Evolutionary conservation across 2,888 invertebrate genomes (phyloP).

Genomic region (Euplexia lucipara): DNA sequence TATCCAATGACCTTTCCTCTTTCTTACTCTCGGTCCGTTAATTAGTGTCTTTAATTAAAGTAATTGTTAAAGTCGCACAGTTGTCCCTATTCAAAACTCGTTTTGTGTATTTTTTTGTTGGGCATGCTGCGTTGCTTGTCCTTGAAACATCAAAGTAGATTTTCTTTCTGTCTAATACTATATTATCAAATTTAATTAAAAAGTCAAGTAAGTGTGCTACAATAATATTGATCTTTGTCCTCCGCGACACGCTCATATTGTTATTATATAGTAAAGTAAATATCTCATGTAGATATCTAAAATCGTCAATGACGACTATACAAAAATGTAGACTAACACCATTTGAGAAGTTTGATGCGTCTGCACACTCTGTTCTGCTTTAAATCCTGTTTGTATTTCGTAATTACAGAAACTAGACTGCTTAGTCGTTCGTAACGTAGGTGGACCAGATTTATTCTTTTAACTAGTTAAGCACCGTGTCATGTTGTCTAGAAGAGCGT

Average conservation of each 20-base stretch:
- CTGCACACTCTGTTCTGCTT: conserved; percentile 14
- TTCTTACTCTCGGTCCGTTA: too few relatives aligned
- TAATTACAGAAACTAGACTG: neutral
- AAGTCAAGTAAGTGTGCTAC: neutral
- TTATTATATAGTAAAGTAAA: neutral
- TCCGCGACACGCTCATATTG: neutral
- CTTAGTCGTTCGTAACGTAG: neutral
- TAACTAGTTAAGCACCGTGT: conserved; percentile 20
- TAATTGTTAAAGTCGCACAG: too few relatives aligned
- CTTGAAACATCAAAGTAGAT: neutral
- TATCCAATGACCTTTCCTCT: too few relatives aligned
- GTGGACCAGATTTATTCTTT: conserved; percentile 20
- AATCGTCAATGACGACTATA: neutral
- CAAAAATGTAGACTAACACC: neutral
- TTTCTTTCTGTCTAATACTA: too few relatives aligned
- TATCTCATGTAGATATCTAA: neutral
- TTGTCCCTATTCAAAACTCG: too few relatives aligned
- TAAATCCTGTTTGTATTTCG: conserved; percentile 18
- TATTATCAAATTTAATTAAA: too few relatives aligned
- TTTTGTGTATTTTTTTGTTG: too few relatives aligned
- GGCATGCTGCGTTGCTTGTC: too few relatives aligned
- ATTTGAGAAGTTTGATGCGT: conserved; percentile 3
- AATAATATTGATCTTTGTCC: neutral
- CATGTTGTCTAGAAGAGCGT: conserved; percentile 14
- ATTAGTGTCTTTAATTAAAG: too few relatives aligned